Percentiles rank a stretch among this genome's conserved stretches.
These are phyloP conservation scores for Drosophila oshimai DNA, from an alignment of 1,140 invertebrate genomes.

Conservation along the genomic window DNA sequence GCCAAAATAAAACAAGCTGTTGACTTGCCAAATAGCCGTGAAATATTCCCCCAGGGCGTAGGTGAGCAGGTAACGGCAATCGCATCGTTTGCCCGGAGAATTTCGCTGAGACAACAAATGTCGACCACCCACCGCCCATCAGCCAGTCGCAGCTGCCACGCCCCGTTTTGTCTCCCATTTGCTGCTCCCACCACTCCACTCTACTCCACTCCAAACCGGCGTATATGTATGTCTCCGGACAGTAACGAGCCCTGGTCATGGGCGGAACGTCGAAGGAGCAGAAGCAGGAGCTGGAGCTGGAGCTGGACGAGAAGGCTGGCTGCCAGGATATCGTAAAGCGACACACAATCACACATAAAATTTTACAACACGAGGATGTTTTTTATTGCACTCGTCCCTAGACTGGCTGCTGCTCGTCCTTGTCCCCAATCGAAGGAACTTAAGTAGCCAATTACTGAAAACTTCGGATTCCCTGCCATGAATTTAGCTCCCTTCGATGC, in stretches of 20 bases:
- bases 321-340: constrained; percentile 77
- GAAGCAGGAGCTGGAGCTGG: background rate
- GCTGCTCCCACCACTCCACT: constrained; percentile 9
- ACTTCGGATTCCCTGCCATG: constrained; percentile 63
- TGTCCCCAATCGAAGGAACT: constrained; percentile 65
- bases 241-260: constrained; percentile 60
- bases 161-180: constrained; percentile 36
- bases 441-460: constrained; percentile 78
- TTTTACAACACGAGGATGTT: constrained; percentile 80
- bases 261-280: constrained; percentile 3
- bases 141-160: constrained; percentile 15
- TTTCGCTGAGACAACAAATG: constrained; percentile 78
- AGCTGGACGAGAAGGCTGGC: constrained; percentile 15
- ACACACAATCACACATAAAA: constrained; percentile 81
- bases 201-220: background rate
- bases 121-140: constrained; percentile 2
- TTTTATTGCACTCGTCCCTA: constrained; percentile 66
- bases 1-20: constrained; percentile 77
- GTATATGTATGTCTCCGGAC: constrained; percentile 45
- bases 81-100: constrained; percentile 60
- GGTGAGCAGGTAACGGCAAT: constrained; percentile 80
- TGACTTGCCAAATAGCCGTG: constrained; percentile 81
- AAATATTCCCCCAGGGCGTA: constrained; percentile 78
- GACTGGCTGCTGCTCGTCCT: constrained; percentile 14
- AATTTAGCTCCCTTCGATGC: constrained; percentile 53